phyloP scores from a whole-genome alignment of 2,888 invertebrate genomes.

The Operophtera brumata region DNA sequence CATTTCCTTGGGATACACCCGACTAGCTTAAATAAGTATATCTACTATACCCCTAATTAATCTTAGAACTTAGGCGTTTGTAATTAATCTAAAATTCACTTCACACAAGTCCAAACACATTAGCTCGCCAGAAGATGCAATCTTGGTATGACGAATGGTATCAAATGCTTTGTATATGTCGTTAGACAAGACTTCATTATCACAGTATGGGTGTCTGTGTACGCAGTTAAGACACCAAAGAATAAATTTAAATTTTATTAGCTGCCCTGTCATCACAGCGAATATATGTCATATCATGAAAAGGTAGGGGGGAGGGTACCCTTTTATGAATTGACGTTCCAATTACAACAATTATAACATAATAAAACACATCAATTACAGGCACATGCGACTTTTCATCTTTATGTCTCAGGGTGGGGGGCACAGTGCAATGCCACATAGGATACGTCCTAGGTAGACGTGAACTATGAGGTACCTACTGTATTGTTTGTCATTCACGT shows the following conservation, averaged over 20 bases:
- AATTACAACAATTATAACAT: too few species aligned
- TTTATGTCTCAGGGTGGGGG: too few species aligned
- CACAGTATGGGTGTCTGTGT: not conserved
- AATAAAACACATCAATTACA: too few species aligned
- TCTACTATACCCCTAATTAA: not conserved
- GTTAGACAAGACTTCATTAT: not conserved
- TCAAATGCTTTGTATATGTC: slow-evolving; percentile 17
- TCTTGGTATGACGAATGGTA: slow-evolving; percentile 8
- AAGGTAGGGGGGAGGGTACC: too few species aligned
- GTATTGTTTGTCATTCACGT: too few species aligned
- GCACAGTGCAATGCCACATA: too few species aligned
- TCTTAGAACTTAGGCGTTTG: not conserved
- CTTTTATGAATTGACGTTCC: too few species aligned
- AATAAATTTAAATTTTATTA: not conserved
- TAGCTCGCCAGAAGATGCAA: slow-evolving; percentile 8
- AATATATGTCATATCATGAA: too few species aligned
- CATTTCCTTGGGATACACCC: slow-evolving; percentile 18
- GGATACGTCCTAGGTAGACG: too few species aligned
- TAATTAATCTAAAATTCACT: not conserved
- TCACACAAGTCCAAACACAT: slow-evolving; percentile 12
- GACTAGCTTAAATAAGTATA: not conserved
- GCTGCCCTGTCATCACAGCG: too few species aligned
- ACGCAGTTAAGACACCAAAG: not conserved
- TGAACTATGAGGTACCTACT: too few species aligned
- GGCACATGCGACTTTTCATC: too few species aligned